Evolutionary conservation across 2,797 vertebrate species (phyloP), one percentile per base, ranked within the genome.

Genomic region (Cygnus olor): DNA sequence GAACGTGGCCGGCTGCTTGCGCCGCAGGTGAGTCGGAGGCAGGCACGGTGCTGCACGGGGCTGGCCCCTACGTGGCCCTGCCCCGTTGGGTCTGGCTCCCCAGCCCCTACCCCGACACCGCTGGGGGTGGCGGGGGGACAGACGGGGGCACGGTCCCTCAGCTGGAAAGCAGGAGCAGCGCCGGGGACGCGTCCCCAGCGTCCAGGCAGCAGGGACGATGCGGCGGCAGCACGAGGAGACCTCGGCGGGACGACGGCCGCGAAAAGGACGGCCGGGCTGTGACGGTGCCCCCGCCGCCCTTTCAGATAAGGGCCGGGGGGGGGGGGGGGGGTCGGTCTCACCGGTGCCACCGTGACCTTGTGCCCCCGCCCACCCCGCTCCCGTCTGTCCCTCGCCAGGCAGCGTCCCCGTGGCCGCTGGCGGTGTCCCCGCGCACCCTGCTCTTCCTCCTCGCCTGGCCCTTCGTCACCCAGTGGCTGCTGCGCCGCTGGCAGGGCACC

Each of bases 371-470:
- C 70, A 68, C 27, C 0, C 44, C 0, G 0, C 25, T 20, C 27
- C 44, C 84, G 78, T 73, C 65, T 58, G 68, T 91, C 6, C 71
- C 53, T 51, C 2, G 0, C 11, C 96, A 99, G 98, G 97, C 96
- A 45, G 92, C 91, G 12, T 94, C 87, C 80, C 98, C 95, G 34
- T 98, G 98, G 98, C 98, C 98, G 5, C 97, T 98, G 47, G 90
- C 97, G 3, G 85, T 98, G 81, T 98, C 98, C 1, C 97, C 96
- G 1, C 98, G 79, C 71, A 98, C 98, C 2, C 77, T 99, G 32
- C 90, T 99, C 65, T 98, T 99, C 95, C 97, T 99, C 82, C 38
- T 99, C 85, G 63, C 99, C 73, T 99, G 99, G 99, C 99, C 99
- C 32, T 99, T 99, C 57, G 49, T 99, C 5, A 98, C 98, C 81